These are phyloP conservation scores for Cyclura pinguis DNA, from an alignment of 2,797 vertebrate species.

Conservation along the genomic window DNA sequence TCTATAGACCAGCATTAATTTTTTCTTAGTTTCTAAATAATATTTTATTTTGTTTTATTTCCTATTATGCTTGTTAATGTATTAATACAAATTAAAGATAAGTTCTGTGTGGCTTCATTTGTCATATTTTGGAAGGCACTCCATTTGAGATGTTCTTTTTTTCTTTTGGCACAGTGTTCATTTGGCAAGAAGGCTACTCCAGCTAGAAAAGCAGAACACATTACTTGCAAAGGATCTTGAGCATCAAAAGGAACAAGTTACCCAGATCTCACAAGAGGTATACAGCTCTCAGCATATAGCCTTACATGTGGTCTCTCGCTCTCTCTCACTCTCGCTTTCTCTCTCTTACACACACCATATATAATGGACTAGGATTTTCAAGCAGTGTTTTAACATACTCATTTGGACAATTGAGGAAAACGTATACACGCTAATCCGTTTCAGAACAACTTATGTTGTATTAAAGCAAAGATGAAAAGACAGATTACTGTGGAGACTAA, in stretches of 20 bases:
- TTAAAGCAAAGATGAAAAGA: slow-evolving; percentile 74
- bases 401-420: slow-evolving; percentile 65
- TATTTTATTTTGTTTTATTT: slow-evolving; percentile 42
- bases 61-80: slow-evolving; percentile 44
- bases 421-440: slow-evolving; percentile 55
- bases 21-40: slow-evolving; percentile 7
- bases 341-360: not conserved
- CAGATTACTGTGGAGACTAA: slow-evolving; percentile 73
- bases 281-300: slow-evolving; percentile 29
- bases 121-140: slow-evolving; percentile 63
- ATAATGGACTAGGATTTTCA: slow-evolving; percentile 54
- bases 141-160: slow-evolving; percentile 63
- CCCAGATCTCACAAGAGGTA: slow-evolving; percentile 92
- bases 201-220: slow-evolving; percentile 95
- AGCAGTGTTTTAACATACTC: slow-evolving; percentile 63
- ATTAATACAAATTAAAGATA: slow-evolving; percentile 52
- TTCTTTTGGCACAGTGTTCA: slow-evolving; percentile 87
- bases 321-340: not conserved
- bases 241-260: slow-evolving; percentile 84
- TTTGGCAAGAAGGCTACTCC: slow-evolving; percentile 94
- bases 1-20: not conserved
- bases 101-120: slow-evolving; percentile 52
- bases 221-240: slow-evolving; percentile 92
- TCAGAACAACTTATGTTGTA: slow-evolving; percentile 62
- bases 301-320: not conserved